Percentiles rank a stretch among this genome's conserved stretches.
Conservation (phyloP, 2,113 vertebrate genomes). For the Sisor rabdophorus region DNA sequence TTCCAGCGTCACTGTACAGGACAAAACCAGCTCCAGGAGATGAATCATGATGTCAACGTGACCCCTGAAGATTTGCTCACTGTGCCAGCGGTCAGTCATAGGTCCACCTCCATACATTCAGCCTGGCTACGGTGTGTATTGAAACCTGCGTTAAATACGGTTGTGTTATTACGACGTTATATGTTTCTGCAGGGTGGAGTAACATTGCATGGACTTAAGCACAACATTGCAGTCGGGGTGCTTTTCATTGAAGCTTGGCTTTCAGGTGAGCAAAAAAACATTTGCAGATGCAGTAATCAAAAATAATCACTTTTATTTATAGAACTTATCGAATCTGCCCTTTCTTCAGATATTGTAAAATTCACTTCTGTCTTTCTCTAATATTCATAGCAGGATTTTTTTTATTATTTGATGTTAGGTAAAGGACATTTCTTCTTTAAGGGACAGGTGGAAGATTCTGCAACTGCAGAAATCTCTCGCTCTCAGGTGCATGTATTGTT, state of each 20-base stretch:
- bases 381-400: too few species aligned
- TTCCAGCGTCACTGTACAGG: constrained; percentile 62
- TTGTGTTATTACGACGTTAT: neutral
- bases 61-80: constrained; percentile 62
- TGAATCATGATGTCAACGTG: constrained; percentile 58
- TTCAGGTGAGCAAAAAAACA: constrained; percentile 58
- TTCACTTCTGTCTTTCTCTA: too few species aligned
- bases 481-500: constrained; percentile 62
- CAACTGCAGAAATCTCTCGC: constrained; percentile 75
- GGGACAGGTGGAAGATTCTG: constrained; percentile 73
- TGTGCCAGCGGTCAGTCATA: constrained; percentile 65
- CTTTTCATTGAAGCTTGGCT: constrained; percentile 77
- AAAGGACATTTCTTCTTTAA: constrained; percentile 68
- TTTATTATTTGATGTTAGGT: constrained; percentile 45
- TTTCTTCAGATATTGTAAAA: neutral
- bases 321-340: neutral
- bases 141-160: neutral
- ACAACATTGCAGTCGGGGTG: constrained; percentile 70
- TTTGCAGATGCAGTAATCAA: neutral
- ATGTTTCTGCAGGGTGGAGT: constrained; percentile 63
- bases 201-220: constrained; percentile 66
- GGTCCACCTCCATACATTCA: neutral
- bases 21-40: constrained; percentile 64
- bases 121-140: neutral
- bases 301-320: neutral